A percentile compares a stretch with the other conserved stretches of the same genome.
Evolutionary conservation across 2,888 invertebrate genomes (phyloP).

Genomic region (Rhabditoides inermis): DNA sequence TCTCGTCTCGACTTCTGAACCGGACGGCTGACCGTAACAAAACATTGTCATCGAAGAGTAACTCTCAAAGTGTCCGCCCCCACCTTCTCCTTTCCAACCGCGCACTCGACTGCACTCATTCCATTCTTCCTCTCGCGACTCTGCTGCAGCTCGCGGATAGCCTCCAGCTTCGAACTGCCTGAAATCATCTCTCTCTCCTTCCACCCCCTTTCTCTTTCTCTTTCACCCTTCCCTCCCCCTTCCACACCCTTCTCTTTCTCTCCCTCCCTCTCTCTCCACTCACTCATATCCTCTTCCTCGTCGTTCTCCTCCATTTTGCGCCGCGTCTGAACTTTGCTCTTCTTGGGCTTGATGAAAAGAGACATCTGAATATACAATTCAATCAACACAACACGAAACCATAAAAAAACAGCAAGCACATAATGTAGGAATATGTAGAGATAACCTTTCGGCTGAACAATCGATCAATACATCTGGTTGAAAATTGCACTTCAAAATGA

Average conservation of each 20-base stretch:
- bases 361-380: slow-evolving; percentile 3
- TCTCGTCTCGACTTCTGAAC: background rate
- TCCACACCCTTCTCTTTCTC: slow-evolving; percentile 9
- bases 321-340: slow-evolving; percentile 1
- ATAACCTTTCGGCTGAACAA: no score
- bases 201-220: slow-evolving; percentile 4
- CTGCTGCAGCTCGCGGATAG: slow-evolving; percentile 46
- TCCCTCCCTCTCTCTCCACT: background rate
- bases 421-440: no score
- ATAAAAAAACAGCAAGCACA: no score
- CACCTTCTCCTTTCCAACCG: slow-evolving; percentile 40
- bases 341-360: slow-evolving; percentile 10
- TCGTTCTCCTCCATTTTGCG: slow-evolving; percentile 14
- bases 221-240: slow-evolving; percentile 1
- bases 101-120: slow-evolving; percentile 46
- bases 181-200: background rate
- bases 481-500: no score
- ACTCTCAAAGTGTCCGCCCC: background rate
- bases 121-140: slow-evolving; percentile 40
- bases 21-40: background rate
- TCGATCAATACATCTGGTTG: no score
- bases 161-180: slow-evolving; percentile 23
- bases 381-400: no score
- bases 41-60: no score
- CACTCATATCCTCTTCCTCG: slow-evolving; percentile 5